Evolutionary conservation across 2,113 vertebrate species (phyloP).

Genomic region (Catharus fuscescens): DNA sequence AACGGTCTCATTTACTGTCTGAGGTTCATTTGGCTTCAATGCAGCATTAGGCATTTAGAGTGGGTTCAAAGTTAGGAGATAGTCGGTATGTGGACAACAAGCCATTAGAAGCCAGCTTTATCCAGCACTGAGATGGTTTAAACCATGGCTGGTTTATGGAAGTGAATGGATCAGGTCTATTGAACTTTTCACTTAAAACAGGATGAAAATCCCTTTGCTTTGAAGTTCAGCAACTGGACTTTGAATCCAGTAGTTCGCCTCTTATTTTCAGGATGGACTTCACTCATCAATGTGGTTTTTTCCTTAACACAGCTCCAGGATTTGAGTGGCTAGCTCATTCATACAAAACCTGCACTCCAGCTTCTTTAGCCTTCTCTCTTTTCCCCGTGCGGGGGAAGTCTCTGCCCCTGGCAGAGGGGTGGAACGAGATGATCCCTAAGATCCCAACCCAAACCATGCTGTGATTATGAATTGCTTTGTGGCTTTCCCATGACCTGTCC

Average conservation of each 20-base stretch:
- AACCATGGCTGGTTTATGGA: neutral
- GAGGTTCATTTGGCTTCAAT: neutral
- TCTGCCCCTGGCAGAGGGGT: neutral
- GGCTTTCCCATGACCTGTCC: neutral
- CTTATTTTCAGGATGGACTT: neutral
- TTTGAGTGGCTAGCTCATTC: neutral
- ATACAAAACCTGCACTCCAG: neutral
- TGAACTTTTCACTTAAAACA: neutral
- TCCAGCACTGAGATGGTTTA: neutral
- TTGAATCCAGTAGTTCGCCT: neutral
- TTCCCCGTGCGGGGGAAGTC: neutral
- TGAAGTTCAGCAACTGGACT: neutral
- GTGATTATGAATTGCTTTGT: fast-evolving
- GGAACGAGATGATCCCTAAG: neutral
- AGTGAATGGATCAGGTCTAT: neutral
- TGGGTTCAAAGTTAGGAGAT: neutral
- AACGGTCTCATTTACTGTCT: neutral
- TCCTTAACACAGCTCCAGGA: neutral
- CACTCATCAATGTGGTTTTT: neutral
- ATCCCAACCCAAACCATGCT: neutral
- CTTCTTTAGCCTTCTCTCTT: neutral
- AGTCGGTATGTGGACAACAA: neutral
- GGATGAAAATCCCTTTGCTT: neutral
- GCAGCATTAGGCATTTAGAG: neutral
- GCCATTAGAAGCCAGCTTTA: neutral